phyloP scores from a whole-genome alignment of 2,797 vertebrate species.

The Arctocebus calabarensis region DNA sequence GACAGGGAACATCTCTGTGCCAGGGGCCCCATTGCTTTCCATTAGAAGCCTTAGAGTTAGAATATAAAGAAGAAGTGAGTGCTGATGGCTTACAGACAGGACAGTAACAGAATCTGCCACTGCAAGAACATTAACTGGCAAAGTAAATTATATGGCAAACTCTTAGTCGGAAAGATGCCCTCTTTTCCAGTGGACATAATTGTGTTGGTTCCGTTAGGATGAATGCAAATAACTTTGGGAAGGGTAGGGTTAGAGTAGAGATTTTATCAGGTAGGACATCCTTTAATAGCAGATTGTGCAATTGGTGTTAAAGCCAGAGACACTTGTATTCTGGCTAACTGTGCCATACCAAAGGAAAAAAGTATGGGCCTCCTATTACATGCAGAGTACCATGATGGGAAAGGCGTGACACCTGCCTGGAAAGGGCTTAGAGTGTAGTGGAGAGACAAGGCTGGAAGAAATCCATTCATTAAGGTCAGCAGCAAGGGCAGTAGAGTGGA shows the following conservation, averaged over 20 bases:
- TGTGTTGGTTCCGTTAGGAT: not conserved
- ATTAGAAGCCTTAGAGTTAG: not conserved
- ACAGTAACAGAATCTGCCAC: not conserved
- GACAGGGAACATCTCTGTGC: not conserved
- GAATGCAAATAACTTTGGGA: not conserved
- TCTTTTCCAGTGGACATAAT: not conserved
- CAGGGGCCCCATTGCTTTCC: not conserved
- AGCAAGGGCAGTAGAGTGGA: not conserved
- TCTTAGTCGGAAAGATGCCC: not conserved
- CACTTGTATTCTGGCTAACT: not conserved
- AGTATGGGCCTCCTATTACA: not conserved
- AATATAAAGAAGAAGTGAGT: not conserved
- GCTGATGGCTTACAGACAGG: not conserved
- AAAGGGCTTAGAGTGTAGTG: not conserved
- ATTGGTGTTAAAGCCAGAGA: not conserved
- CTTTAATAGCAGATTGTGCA: not conserved
- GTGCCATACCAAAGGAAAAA: not conserved
- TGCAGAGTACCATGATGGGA: too few relatives aligned
- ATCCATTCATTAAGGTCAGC: not conserved
- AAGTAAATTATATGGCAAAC: not conserved
- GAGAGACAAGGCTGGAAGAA: not conserved
- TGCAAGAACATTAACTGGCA: not conserved
- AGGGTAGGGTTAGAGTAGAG: not conserved
- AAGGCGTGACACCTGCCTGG: not conserved
- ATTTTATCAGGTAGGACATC: not conserved